Base-by-base conservation (phyloP, 2,113 vertebrate species). In the Hippocampus zosterae region DNA sequence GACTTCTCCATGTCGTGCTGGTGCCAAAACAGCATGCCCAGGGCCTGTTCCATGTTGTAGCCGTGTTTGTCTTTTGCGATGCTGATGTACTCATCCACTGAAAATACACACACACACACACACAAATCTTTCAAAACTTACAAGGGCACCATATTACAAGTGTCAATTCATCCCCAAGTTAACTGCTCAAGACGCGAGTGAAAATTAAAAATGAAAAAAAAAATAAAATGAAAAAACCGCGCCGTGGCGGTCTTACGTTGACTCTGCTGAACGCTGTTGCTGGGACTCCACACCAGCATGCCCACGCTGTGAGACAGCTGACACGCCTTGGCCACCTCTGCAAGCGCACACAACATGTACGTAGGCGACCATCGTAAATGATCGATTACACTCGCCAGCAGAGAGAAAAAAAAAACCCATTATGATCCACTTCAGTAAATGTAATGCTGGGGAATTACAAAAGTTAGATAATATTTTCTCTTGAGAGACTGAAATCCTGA, bases 11-110 rank as follows among this genome's bases (percentile, higher is more conserved):
- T 94, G 82, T 97, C 96, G 91, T 98, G 96, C 81, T 98, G 97
- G 90, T 98, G 96, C 96, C 96, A 98, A 81, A 98, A 98, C 10
- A 98, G 93, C 96, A 98, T 98, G 57, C 96, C 96, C 60, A 98
- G 93, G 46, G 96, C 96, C 96, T 98, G 96, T 29, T 98, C 96
- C 95, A 98, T 96, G 85, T 98, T 98, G 92, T 98, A 98, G 44
- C 96, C 95, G 42, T 98, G 96, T 79, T 95, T 97, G 88, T 98
- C 96, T 87, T 98, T 98, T 75, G 96, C 95, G 61, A 97, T 96
- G 74, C 94, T 90, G 73, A 98, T 94, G 86, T 98, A 98, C 68
- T 97, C 96, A 0, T 98, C 95, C 94, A 98, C 96, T 98, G 87
- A 44, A 93, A 93, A 15, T 3, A 33, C 3, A 33, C 3, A 33